A percentile compares a stretch with the other conserved stretches of the same genome.
Evolutionary conservation across 2,888 invertebrate species (phyloP).

Genomic region (Acanthococcus lagerstroemiae): DNA sequence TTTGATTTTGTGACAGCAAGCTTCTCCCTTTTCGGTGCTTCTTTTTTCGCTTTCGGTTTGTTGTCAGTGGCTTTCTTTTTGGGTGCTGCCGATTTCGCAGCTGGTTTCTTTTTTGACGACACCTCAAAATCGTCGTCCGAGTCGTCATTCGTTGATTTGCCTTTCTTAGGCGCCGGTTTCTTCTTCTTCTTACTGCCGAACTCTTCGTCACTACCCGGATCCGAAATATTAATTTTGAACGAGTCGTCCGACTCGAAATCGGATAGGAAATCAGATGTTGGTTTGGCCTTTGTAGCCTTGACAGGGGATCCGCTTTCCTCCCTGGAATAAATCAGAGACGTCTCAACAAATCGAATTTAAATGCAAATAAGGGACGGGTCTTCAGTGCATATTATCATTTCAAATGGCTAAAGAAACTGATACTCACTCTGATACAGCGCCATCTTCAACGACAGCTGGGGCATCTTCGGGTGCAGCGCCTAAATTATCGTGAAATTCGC

Average conservation of each 20-base stretch:
- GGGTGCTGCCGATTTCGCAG: constrained; percentile 22
- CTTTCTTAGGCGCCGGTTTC: constrained; percentile 18
- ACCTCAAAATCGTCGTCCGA: constrained; percentile 23
- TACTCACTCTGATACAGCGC: constrained; percentile 21
- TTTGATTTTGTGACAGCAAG: constrained; percentile 7
- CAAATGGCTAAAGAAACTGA: too few species aligned
- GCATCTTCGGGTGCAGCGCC: background rate
- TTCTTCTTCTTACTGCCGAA: constrained; percentile 28
- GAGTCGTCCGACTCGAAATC: background rate
- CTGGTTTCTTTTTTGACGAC: constrained; percentile 14
- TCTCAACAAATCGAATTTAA: background rate
- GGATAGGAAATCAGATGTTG: background rate
- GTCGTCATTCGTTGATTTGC: constrained; percentile 13
- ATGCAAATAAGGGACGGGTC: background rate
- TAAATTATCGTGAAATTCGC: background rate
- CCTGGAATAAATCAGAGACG: background rate
- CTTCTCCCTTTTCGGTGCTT: background rate
- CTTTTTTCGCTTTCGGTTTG: background rate
- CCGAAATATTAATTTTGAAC: background rate
- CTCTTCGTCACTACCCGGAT: constrained; percentile 24
- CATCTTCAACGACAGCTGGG: background rate
- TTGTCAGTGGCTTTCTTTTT: constrained; percentile 27
- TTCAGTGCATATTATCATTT: too few species aligned
- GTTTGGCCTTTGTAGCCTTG: background rate
- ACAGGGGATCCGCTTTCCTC: background rate